A percentile compares a stretch with the other conserved stretches of the same genome.
Evolutionary conservation across 92 coral and sea anemone species (phyloP).

Genomic region (Virgularia gustaviana): DNA sequence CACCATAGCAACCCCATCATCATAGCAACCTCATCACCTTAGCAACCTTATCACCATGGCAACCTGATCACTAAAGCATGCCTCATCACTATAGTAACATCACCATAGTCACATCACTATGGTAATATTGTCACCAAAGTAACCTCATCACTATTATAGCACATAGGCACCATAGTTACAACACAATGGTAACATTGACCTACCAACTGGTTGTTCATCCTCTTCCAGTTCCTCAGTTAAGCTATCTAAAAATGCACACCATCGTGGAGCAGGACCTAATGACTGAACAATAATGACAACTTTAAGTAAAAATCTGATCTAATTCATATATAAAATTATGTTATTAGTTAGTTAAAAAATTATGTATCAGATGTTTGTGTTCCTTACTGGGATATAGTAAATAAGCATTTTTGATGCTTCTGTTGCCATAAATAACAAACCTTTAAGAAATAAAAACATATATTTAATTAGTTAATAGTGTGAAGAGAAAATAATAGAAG

Average conservation of each 20-base stretch:
- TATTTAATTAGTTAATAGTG: not conserved
- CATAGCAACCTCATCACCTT: too few species aligned
- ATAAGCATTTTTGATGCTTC: constrained; percentile 91
- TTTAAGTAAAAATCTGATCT: not conserved
- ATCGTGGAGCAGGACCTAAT: constrained; percentile 93
- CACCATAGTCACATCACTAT: not conserved
- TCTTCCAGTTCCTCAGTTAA: constrained; percentile 96
- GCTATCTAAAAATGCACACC: constrained; percentile 97
- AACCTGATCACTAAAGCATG: too few species aligned
- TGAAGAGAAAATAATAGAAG: not conserved
- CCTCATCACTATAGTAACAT: not conserved
- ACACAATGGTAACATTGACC: not conserved
- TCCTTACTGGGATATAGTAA: constrained; percentile 94
- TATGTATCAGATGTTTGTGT: not conserved
- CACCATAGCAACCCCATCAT: too few species aligned
- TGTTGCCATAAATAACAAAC: constrained; percentile 90
- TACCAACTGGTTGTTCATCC: constrained; percentile 90
- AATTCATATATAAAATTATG: not conserved
- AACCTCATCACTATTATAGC: not conserved
- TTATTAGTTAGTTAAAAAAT: too few species aligned
- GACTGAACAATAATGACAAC: constrained; percentile 53
- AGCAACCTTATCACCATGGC: too few species aligned
- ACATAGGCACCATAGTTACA: too few species aligned
- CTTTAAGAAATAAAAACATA: constrained; percentile 31
- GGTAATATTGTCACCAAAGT: not conserved